Evolutionary conservation across 2,113 vertebrate genomes (phyloP), one percentile per base, ranked within the genome.

Genomic region (Muntiacus muntjak): DNA sequence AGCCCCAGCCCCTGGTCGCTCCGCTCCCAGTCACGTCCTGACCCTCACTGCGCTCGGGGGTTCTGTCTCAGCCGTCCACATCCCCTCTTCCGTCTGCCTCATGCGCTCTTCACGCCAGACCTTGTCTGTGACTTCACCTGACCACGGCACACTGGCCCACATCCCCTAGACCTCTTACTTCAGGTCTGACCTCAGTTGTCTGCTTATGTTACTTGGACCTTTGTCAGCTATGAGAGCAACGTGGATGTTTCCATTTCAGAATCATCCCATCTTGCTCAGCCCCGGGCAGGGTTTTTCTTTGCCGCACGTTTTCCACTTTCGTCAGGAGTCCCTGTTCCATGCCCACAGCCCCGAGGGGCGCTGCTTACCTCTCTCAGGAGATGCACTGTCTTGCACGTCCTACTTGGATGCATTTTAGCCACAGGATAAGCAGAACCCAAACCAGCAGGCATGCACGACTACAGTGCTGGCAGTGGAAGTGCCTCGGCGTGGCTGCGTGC

Each of bases 401-500:
- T 57, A 8, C 81, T 45, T 58, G 40, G 6, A 14, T 71, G 6
- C 30, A 12, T 45, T 89, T 30, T 71, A 79, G 57, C 26, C 52
- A 74, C 28, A 26, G 55, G 3, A 5, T 54, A 52, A 52, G 43
- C 64, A 82, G 57, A 84, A 26, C 14, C 16, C 62, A 57, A 11
- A 25, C 55, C 60, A 40, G 50, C 17, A n/a, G 93, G 3, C 67
- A 6, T 1, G 1, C 0, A 0, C 7, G 36, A 30, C 45, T 23
- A 2, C 15, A 43, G 5, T n/a, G 6, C 26, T n/a, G 6, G 8
- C 14, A 25, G 76, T 28, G 55, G 43, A 26, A 43, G 26, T n/a
- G 33, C 84, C 15, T 28, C 2, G 26, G 92, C 43, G 21, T 30
- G 12, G 36, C 50, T 9, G 0, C 11, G 14, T 43, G 5, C 26